Base-by-base conservation (phyloP, 2,888 invertebrate species). In the Sinelater perroti region DNA sequence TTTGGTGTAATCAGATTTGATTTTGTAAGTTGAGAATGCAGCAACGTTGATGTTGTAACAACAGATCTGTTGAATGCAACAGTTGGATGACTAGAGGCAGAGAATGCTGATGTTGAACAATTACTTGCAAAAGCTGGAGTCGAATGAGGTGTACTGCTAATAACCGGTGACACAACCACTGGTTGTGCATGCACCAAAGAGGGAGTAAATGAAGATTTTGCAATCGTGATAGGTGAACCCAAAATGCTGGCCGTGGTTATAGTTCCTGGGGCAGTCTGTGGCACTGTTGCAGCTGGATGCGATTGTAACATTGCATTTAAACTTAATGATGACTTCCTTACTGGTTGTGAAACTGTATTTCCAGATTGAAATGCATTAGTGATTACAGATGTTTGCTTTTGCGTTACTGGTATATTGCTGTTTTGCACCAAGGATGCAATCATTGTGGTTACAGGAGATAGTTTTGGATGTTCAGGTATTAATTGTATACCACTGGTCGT, bases 11-110 rank as follows among this genome's bases (percentile, higher is more conserved):
- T 30, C 7, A 83, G 71, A 1, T 83, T 81, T 1, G 82, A 81
- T 70, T 78, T 79, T 1, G 85, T 86, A 42, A 86, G 69, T 67
- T 86, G 86, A 0, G 84, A 84, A 66, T 86, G 86, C 44, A 86
- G 70, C 46, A 86, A 80, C 69, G 79, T 78, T 3, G 77, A 77
- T 6, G 72, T 73, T 2, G 76, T 68, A 18, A 75, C 70, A 33
- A 71, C 68, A 7, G 67, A 80, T 81, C 64, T 80, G 35, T 62
- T 50, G 30, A 64, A 58, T 4, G 10, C n/a, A 14, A 11, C 11
- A 3, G 70, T 62, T 33, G 68, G 64, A 17, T 67, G 26, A 6
- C 46, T 30, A 3, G 78, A 74, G 69, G 80, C 80, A 0, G 74
- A 58, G 3, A 74, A 59, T 38, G 72, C 72, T 14, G 71, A 64